Base-by-base conservation (phyloP, 2,888 invertebrate species). In the Tubulanus polymorphus region DNA sequence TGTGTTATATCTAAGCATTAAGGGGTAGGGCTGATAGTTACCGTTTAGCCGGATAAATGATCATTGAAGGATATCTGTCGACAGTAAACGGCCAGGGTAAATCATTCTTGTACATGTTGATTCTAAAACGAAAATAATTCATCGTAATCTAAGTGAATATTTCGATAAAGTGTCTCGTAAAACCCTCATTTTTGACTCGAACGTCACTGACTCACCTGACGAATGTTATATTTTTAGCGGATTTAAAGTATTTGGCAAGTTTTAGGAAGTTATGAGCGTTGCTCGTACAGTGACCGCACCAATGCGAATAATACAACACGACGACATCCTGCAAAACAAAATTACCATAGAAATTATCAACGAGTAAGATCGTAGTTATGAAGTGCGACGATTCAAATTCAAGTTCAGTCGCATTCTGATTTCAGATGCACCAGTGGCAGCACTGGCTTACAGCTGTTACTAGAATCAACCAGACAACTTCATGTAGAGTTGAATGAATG, bases 21-120 rank as follows among this genome's bases (percentile, higher is more conserved):
- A 27, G n/a, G n/a, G 20, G 37, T 46, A 28, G 53, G 15, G 2
- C 18, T 35, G 3, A 32, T 25, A 49, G 60, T 65, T 65, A 78
- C 79, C 85, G 85, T 65, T 83, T 80, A 5, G 87, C 84, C 0
- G 90, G 89, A 75, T 91, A 90, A 59, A 91, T 88, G 29, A 92
- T 80, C 46, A 94, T 82, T 0, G 89, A 85, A 18, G 94, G 94
- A 78, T 88, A 88, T 51, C 81, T 81, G 60, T 87, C 85, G 82
- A 89, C 88, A 41, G 88, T 88, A 77, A 86, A 89, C 74, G 88
- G 86, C 91, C 92, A 93, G 0, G 91, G 89, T 64, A 94, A 82
- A 80, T 91, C 90, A 82, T 93, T 92, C 0, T 84, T 82, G 69
- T 88, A 87, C 23, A 88, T 90, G 81, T 93, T 90, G 35, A 94